Evolutionary conservation across 2,797 vertebrate species (phyloP), one percentile per base, ranked within the genome.

Genomic region (Glyptemys insculpta): DNA sequence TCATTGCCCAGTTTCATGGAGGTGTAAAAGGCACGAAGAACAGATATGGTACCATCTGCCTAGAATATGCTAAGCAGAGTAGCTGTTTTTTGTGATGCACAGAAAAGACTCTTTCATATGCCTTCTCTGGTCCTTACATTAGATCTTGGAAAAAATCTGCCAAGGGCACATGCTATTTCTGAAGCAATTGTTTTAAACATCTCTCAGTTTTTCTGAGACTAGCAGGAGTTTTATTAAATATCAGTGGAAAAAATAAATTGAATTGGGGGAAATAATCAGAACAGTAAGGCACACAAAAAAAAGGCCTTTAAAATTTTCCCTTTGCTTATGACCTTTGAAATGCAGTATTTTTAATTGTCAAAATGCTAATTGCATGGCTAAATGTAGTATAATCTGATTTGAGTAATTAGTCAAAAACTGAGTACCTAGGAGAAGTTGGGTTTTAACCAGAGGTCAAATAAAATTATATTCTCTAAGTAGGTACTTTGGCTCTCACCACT

Each of bases 171-270:
- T 44, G 12, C 1, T 37, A 2, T 68, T n/a, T 84, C 53, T 1
- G 72, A 87, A 93, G 81, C 65, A 11, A 0, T 41, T 10, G 5
- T 52, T 89, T 85, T 68, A 25, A 81, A 79, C 74, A 78, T 90
- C 0, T n/a, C 1, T 44, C 3, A 21, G 14, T 18, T 34, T 21
- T 5, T 74, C 1, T 47, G 1, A 0, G 0, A 2, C 65, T 84
- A 54, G 68, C 1, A 15, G 83, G 14, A 57, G 52, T 53, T 47
- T 79, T 62, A 41, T 81, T 52, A 7, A 65, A n/a, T 31, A 79
- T 47, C 2, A 31, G 34, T 78, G 19, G 52, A 86, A 3, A 54
- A 79, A 91, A 74, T 3, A 62, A n/a, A 2, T 29, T 52, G n/a
- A 74, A 76, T 49, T 10, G 23, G 6, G 34, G 6, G 9, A 12